Conservation (phyloP, 2,797 vertebrate species). For the Loris lydekkerianus region DNA sequence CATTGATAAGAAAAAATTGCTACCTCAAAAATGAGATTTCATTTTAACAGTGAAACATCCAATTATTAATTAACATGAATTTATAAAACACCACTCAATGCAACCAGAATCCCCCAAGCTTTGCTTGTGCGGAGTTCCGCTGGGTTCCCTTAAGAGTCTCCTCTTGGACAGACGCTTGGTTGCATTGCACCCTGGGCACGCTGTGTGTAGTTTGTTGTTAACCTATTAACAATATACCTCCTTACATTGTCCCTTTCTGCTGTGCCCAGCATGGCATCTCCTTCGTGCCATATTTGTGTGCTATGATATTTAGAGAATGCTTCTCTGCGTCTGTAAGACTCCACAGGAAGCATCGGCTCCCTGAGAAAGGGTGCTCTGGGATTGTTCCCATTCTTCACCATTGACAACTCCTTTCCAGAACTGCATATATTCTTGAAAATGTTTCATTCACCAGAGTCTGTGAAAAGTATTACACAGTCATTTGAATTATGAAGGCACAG, state of each 20-base stretch:
- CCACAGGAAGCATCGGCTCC: neutral
- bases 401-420: neutral
- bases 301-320: neutral
- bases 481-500: slow-evolving; percentile 1
- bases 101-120: neutral
- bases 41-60: slow-evolving; percentile 4
- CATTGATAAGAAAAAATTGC: neutral
- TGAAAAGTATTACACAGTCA: neutral
- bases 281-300: neutral
- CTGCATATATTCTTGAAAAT: neutral
- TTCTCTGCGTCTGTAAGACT: neutral
- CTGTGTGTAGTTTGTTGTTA: neutral
- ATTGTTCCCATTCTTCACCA: neutral
- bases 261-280: neutral
- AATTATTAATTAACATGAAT: slow-evolving; percentile 21
- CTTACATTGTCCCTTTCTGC: neutral
- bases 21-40: neutral
- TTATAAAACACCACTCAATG: neutral
- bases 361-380: slow-evolving; percentile 9
- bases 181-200: neutral
- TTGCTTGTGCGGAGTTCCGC: neutral
- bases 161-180: neutral
- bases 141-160: neutral
- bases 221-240: neutral
- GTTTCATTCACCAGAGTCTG: slow-evolving; percentile 11